Conservation (phyloP, 2,113 vertebrate species). For the Reinhardtius hippoglossoides region DNA sequence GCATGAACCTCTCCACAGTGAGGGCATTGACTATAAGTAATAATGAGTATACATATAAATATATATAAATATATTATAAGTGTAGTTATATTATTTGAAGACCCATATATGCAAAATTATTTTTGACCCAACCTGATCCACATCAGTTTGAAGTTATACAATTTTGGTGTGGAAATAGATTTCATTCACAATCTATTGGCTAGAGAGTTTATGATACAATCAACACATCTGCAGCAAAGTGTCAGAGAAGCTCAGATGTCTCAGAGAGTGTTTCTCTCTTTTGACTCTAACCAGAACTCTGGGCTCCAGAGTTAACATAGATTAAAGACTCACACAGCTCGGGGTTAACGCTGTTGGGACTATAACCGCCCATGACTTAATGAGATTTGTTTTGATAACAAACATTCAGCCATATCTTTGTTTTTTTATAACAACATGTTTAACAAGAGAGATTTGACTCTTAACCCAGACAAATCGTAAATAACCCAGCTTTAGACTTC, state of each 20-base stretch:
- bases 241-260: background rate
- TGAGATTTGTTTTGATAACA: background rate
- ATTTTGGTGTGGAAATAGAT: too few species aligned
- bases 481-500: background rate
- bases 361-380: too few species aligned
- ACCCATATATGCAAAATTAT: too few species aligned
- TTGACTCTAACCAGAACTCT: conserved; percentile 5
- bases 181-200: too few species aligned
- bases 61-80: too few species aligned
- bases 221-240: background rate
- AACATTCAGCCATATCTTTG: conserved; percentile 2
- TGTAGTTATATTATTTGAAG: too few species aligned
- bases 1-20: too few species aligned
- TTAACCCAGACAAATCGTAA: conserved; percentile 1
- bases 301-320: background rate
- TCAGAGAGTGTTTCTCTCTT: conserved; percentile 3
- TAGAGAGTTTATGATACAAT: too few species aligned
- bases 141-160: too few species aligned
- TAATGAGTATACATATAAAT: too few species aligned
- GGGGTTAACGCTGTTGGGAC: background rate
- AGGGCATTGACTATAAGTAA: too few species aligned
- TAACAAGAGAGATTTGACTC: background rate
- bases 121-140: too few species aligned
- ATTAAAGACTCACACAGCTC: background rate
- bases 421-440: background rate